Evolutionary conservation across 2,888 invertebrate species (phyloP), one percentile per base, ranked within the genome.

Genomic region (Dione vanillae): DNA sequence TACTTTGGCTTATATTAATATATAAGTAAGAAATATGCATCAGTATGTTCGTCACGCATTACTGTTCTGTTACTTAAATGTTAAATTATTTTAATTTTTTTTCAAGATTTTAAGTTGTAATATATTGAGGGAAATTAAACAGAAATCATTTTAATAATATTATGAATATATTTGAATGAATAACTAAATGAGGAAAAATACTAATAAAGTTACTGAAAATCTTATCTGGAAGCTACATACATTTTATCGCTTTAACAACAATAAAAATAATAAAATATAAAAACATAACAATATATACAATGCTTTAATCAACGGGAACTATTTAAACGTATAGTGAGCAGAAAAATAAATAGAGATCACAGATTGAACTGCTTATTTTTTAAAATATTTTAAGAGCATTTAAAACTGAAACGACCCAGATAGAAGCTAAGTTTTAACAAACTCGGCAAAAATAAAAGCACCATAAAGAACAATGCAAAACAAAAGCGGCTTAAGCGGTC

Each of bases 401-500:
- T 27, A 61, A 61, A 67, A 67, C 59, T 40, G 59, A 61, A 68
- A 52, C 61, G 67, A 52, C 61, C 40, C 27, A 61, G 59, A 68
- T 62, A 66, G 41, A 47, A 66, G 66, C 61, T 61, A 68, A 61
- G 51, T 67, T 58, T 40, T 52, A 67, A 51, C 59, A 52, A 61
- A 68, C 41, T 61, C 41, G 37, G 14, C 64, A 64, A 64, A 64
- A 64, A 64, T 64, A 64, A 51, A 64, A 19, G 20, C 35, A 41
- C 61, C 37, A 45, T 45, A 51, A 61, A 68, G 59, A 59, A 68
- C 49, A 69, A 68, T 43, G 68, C 54, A 64, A 69, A 68, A 61
- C 51, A 59, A 61, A 68, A 68, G 67, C 61, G 49, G 49, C 59
- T 51, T 68, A 61, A 64, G 67, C 61, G 65, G 65, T 54, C 65